Conservation (phyloP, 2,113 vertebrate genomes). For the Tachycineta bicolor region DNA sequence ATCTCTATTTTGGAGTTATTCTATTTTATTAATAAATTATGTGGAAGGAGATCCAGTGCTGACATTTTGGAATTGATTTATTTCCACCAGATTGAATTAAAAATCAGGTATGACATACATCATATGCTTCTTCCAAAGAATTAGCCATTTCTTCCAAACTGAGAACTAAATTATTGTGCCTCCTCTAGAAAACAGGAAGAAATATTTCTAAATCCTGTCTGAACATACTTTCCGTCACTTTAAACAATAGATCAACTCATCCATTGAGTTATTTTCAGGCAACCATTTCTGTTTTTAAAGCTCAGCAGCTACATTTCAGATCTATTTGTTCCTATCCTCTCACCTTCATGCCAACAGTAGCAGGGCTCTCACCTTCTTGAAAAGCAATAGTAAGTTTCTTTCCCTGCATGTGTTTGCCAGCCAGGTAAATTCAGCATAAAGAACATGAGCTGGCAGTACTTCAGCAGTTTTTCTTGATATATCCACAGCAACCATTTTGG, state of each 20-base stretch:
- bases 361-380: background rate
- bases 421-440: background rate
- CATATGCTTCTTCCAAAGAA: background rate
- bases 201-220: background rate
- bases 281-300: background rate
- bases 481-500: background rate
- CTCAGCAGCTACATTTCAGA: background rate
- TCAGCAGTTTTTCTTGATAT: background rate
- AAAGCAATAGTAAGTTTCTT: background rate
- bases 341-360: background rate
- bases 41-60: background rate
- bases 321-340: background rate
- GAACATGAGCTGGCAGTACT: background rate
- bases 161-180: background rate
- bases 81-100: slow-evolving; percentile 13
- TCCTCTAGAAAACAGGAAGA: slow-evolving; percentile 17
- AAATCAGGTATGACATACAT: slow-evolving; percentile 7
- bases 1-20: background rate
- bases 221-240: background rate
- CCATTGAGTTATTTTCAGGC: background rate
- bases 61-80: slow-evolving; percentile 30
- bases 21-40: slow-evolving; percentile 27
- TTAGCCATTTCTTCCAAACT: slow-evolving; percentile 13
- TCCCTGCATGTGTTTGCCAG: background rate
- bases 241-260: background rate